Base-by-base conservation (phyloP, 1,140 invertebrate species). In the Ceratosolen fusciceps region DNA sequence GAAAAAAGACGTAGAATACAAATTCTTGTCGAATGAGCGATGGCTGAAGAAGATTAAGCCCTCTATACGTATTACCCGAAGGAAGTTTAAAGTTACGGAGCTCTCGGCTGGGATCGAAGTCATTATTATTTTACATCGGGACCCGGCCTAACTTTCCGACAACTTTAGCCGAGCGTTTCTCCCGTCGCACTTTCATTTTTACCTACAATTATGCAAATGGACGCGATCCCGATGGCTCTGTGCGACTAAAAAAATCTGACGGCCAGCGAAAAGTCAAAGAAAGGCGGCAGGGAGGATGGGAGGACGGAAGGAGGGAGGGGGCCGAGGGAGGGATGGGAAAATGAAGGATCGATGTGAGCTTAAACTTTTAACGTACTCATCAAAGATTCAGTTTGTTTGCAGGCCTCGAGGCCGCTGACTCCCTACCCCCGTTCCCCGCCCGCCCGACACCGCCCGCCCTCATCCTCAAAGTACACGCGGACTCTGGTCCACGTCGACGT, bases 351-450 rank as follows among this genome's bases (percentile, higher is more conserved):
- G 47, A 79, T 79, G 34, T 21, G 43, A 37, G 16, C 70, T 74
- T 79, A 54, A 74, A 79, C 77, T 74, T 73, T 79, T 74, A 74
- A 79, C 73, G 71, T 43, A 49, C 72, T 79, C 71, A 54, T 79
- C 62, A 58, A 74, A 58, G 62, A 79, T 79, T 79, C 78, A 70
- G 47, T 79, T 79, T 79, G 77, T 79, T 65, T 26, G 19, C 56
- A 29, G 60, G 58, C 67, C 67, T 19, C 34, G 34, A 58, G 58
- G 54, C 29, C 19, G 8, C 52, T n/a, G n/a, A n/a, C n/a, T n/a
- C n/a, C n/a, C n/a, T n/a, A n/a, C n/a, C n/a, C n/a, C n/a, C n/a
- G n/a, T n/a, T n/a, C n/a, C n/a, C n/a, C n/a, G n/a, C n/a, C n/a
- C n/a, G n/a, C n/a, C n/a, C n/a, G n/a, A n/a, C n/a, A n/a, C n/a